phyloP scores from a whole-genome alignment of 2,888 invertebrate species.

The Hypomecis atomaria region DNA sequence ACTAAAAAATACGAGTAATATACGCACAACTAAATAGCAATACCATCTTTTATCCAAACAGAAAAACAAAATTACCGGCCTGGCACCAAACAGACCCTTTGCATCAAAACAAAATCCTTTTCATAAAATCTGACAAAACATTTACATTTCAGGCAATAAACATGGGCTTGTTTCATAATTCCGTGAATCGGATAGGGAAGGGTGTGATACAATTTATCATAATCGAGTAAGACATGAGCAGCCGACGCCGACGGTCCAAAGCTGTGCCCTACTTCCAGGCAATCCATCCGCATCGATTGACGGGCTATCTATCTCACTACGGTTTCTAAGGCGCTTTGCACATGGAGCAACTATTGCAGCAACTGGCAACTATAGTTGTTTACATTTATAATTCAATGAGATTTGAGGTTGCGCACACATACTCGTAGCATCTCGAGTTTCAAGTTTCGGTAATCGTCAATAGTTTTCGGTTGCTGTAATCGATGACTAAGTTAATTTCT shows the following conservation, averaged over 20 bases:
- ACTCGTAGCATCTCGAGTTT: too few relatives aligned
- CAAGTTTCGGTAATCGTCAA: too few relatives aligned
- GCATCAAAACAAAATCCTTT: conserved; percentile 10
- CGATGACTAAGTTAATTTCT: too few relatives aligned
- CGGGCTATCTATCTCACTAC: conserved; percentile 26
- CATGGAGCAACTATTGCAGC: too few relatives aligned
- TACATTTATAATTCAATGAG: too few relatives aligned
- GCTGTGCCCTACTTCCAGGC: conserved; percentile 17
- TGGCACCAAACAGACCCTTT: conserved; percentile 14
- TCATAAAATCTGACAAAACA: conserved; percentile 23
- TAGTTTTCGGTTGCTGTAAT: too few relatives aligned
- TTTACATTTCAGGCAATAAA: conserved; percentile 19
- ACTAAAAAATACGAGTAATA: too few relatives aligned
- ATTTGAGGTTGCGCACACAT: too few relatives aligned
- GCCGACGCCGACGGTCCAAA: conserved; percentile 8
- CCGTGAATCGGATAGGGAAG: conserved; percentile 16
- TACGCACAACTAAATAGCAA: not conserved
- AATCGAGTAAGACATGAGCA: conserved; percentile 27
- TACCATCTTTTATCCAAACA: not conserved
- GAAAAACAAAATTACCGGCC: conserved; percentile 7
- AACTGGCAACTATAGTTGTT: too few relatives aligned
- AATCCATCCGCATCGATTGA: conserved; percentile 17
- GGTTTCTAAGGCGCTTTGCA: too few relatives aligned
- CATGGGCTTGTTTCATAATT: conserved; percentile 20
- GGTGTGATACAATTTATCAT: conserved; percentile 32